Evolutionary conservation across 2,888 invertebrate genomes (phyloP).

Genomic region (Micoletzkya japonica): DNA sequence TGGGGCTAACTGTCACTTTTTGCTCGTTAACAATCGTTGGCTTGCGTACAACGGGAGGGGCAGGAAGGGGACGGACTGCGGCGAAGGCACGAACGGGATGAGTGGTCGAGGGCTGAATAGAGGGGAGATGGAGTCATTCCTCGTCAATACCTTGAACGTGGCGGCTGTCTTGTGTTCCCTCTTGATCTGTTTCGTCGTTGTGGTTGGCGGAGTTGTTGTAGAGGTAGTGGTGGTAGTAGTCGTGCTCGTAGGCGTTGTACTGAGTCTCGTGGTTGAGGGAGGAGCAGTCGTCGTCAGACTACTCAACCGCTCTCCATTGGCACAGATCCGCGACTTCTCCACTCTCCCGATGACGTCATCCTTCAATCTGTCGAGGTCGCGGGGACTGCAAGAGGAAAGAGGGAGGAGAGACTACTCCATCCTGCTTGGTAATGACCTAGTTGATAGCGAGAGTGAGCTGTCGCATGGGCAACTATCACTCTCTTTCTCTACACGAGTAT

Average conservation of each 20-base stretch:
- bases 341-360: conserved; percentile 12
- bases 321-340: conserved; percentile 19
- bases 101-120: too few relatives aligned
- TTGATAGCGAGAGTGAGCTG: background rate
- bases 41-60: too few relatives aligned
- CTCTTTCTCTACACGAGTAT: background rate
- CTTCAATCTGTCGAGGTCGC: conserved; percentile 20
- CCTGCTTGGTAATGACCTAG: background rate
- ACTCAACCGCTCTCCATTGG: conserved; percentile 20
- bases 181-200: conserved; percentile 7
- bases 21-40: too few relatives aligned
- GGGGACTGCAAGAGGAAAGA: conserved; percentile 4
- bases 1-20: too few relatives aligned
- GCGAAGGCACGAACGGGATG: too few relatives aligned
- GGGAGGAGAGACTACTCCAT: background rate
- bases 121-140: background rate
- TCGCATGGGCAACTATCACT: background rate
- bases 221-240: background rate
- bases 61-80: too few relatives aligned
- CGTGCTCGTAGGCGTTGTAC: conserved; percentile 15
- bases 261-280: conserved; percentile 11
- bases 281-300: conserved; percentile 25
- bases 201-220: background rate
- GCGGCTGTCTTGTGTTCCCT: conserved; percentile 8
- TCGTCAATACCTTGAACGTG: conserved; percentile 8